Base-by-base conservation (phyloP, 2,113 vertebrate genomes). In the Oostethus manadensis region DNA sequence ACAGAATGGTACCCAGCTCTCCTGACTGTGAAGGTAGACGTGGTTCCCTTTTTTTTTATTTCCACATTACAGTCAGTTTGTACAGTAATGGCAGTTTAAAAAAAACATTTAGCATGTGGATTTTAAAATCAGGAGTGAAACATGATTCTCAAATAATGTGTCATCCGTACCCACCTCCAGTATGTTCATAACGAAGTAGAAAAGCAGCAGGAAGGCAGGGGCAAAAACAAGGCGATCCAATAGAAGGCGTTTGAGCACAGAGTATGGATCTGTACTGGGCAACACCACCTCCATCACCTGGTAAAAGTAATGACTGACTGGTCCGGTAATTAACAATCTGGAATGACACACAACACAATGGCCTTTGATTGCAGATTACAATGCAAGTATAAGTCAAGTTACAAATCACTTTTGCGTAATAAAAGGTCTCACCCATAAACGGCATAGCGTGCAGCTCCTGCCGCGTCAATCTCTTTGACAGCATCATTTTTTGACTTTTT, bases 291-390 rank as follows among this genome's bases (percentile, higher is more conserved):
- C 93, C 89, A 96, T 71, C 69, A 91, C 83, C 64, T 93, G 88
- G 86, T 94, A 93, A 75, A 93, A 92, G 76, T 84, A 89, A 76
- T 96, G 94, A 70, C 92, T 93, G 64, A 93, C 62, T 0, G 92
- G 93, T 17, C 93, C 93, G 26, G 93, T 95, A 62, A 94, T 74
- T 4, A 91, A 78, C 51, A 94, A 81, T 18, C 93, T 96, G 77
- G 5, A 70, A 73, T 1, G 55, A 46, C 21, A 46, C 4, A 45
- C 5, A n/a, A 35, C 29, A 54, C 10, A 13, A 18, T 10, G 9
- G n/a, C 16, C 38, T 42, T 42, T 8, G 14, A 42, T 42, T 40
- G 3, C 10, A n/a, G n/a, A n/a, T n/a, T n/a, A n/a, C 10, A 0
- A 40, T 29, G 3, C 26, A 3, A 33, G 7, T 33, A 33, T 33